phyloP scores from a whole-genome alignment of 2,888 invertebrate species.

The Bruchidius siliquastri region DNA sequence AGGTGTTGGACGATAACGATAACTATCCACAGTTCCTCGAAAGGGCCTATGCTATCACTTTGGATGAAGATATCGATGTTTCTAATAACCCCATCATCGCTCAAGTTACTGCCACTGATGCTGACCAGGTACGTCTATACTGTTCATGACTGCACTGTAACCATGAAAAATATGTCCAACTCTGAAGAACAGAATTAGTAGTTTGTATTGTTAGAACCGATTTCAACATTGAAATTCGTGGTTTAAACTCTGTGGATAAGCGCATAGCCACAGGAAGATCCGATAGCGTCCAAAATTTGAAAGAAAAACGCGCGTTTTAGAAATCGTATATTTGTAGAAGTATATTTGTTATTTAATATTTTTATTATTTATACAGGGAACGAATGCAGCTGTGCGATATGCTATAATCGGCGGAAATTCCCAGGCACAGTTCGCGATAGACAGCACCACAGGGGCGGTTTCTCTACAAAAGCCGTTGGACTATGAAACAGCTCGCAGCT shows the following conservation, averaged over 20 bases:
- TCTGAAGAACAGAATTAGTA: too few species aligned
- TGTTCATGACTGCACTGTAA: too few species aligned
- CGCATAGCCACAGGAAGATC: too few species aligned
- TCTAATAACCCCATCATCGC: slow-evolving; percentile 79
- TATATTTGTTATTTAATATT: background rate
- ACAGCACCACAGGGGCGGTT: slow-evolving; percentile 87
- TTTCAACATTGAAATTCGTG: too few species aligned
- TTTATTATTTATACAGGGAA: slow-evolving; percentile 49
- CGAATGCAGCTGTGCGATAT: slow-evolving; percentile 89
- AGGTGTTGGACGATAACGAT: slow-evolving; percentile 84
- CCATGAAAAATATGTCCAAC: too few species aligned
- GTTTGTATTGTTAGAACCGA: too few species aligned
- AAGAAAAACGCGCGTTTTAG: too few species aligned
- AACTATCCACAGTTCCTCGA: slow-evolving; percentile 92
- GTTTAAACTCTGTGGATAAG: too few species aligned
- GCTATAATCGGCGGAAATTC: slow-evolving; percentile 94
- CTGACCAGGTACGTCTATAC: background rate
- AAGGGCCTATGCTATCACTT: slow-evolving; percentile 79
- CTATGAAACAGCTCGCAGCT: slow-evolving; percentile 81
- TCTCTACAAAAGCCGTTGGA: slow-evolving; percentile 82
- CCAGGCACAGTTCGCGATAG: slow-evolving; percentile 90
- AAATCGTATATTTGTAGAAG: background rate
- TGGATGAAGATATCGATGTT: slow-evolving; percentile 85
- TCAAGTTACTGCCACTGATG: slow-evolving; percentile 50
- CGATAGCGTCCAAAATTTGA: too few species aligned